These are phyloP conservation scores for Orbicella faveolata DNA, from an alignment of 64 coral and sea anemone genomes.

Conservation along the genomic window DNA sequence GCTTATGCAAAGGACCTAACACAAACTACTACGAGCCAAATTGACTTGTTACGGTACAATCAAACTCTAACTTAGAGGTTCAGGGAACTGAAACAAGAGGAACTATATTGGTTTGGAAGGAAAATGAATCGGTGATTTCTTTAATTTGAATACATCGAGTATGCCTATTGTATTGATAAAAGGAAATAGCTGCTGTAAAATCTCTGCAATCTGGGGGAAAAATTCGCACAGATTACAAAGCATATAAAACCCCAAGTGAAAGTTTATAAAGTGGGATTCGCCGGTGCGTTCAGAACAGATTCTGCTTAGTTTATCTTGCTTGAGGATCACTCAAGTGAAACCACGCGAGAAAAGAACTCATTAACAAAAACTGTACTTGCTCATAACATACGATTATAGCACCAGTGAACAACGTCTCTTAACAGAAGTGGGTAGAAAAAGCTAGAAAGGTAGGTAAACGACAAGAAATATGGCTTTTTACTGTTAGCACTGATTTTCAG, in stretches of 20 bases:
- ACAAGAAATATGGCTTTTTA: background rate
- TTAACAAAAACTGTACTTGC: background rate
- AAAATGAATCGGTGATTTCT: no score
- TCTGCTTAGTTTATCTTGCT: background rate
- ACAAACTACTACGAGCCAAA: no score
- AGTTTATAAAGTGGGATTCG: background rate
- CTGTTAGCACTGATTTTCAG: background rate
- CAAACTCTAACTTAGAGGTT: no score
- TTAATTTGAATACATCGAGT: no score
- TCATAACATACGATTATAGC: background rate
- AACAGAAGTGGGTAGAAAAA: background rate
- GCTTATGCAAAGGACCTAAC: no score
- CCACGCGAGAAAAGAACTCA: background rate
- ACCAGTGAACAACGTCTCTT: background rate
- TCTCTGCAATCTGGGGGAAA: background rate
- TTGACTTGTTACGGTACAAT: no score
- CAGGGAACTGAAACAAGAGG: no score
- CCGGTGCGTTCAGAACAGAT: background rate
- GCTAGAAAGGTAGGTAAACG: background rate
- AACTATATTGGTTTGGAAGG: no score
- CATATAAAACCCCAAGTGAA: background rate
- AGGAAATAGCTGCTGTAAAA: no score
- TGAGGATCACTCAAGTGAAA: constrained; percentile 1
- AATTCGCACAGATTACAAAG: background rate
- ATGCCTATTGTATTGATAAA: no score